Evolutionary conservation across 2,888 invertebrate genomes (phyloP).

Genomic region (Zootermopsis nevadensis): DNA sequence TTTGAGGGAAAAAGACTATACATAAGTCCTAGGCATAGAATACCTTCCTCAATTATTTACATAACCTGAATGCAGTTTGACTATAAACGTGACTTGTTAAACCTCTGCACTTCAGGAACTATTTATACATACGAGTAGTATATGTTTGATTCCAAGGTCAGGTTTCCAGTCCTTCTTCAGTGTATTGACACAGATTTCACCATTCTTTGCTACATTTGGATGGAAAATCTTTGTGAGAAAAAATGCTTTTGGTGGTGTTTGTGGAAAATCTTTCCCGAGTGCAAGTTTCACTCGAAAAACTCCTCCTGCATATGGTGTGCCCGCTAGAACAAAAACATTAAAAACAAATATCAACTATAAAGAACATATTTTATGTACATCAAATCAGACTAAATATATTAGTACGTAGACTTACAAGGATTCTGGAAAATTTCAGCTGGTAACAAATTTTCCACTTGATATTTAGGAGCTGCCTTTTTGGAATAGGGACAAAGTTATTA

Average conservation of each 20-base stretch:
- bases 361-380: too few species aligned
- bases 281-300: constrained; percentile 89
- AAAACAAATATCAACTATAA: not conserved
- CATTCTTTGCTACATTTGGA: constrained; percentile 93
- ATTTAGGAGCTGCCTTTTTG: too few species aligned
- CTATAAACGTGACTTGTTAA: too few species aligned
- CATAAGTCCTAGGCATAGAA: too few species aligned
- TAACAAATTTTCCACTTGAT: too few species aligned
- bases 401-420: too few species aligned
- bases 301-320: constrained; percentile 92
- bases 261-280: constrained; percentile 92
- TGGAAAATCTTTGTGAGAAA: constrained; percentile 97
- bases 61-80: too few species aligned
- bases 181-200: constrained; percentile 97
- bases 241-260: constrained; percentile 90
- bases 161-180: constrained; percentile 97
- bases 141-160: constrained; percentile 94
- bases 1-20: too few species aligned
- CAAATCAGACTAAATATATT: too few species aligned
- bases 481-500: too few species aligned
- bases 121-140: constrained; percentile 76
- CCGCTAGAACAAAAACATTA: constrained; percentile 68
- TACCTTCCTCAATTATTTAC: too few species aligned
- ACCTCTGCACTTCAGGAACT: not conserved
- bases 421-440: too few species aligned